Conservation (phyloP, 2,113 vertebrate genomes). For the Budorcas taxicolor region DNA sequence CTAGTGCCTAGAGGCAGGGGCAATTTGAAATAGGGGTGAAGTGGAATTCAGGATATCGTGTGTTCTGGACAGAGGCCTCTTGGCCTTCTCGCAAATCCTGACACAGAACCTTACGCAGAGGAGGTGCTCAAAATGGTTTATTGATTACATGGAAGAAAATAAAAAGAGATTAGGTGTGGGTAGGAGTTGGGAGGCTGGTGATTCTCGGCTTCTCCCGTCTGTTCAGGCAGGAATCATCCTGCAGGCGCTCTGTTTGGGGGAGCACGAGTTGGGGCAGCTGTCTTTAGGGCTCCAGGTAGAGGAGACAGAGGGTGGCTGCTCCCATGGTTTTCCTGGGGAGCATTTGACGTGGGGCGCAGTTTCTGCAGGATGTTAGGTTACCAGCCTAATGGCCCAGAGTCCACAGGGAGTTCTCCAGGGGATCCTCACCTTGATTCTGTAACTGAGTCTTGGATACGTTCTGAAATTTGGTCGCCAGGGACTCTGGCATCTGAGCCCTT, state of each 20-base stretch:
- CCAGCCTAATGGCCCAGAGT: not conserved
- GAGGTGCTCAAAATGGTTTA: not conserved
- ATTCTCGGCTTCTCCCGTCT: not conserved
- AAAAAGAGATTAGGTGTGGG: not conserved
- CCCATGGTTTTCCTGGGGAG: not conserved
- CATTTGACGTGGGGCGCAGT: not conserved
- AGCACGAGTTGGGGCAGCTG: not conserved
- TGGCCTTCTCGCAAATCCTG: not conserved
- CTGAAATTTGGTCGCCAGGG: not conserved
- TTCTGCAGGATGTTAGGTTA: not conserved
- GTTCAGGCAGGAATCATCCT: not conserved
- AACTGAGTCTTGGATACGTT: not conserved
- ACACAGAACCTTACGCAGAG: not conserved
- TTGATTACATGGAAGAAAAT: not conserved
- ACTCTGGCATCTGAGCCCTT: not conserved
- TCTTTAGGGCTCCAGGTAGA: not conserved
- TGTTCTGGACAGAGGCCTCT: not conserved
- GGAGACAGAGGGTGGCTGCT: not conserved
- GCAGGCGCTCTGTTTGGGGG: not conserved
- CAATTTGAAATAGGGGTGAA: not conserved
- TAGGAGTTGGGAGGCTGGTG: not conserved
- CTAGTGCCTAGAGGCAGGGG: not conserved
- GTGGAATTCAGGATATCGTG: not conserved
- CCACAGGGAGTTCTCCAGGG: not conserved
- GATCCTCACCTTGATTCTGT: not conserved